Base-by-base conservation (phyloP, 2,888 invertebrate genomes). In the Trissolcus japonicus region DNA sequence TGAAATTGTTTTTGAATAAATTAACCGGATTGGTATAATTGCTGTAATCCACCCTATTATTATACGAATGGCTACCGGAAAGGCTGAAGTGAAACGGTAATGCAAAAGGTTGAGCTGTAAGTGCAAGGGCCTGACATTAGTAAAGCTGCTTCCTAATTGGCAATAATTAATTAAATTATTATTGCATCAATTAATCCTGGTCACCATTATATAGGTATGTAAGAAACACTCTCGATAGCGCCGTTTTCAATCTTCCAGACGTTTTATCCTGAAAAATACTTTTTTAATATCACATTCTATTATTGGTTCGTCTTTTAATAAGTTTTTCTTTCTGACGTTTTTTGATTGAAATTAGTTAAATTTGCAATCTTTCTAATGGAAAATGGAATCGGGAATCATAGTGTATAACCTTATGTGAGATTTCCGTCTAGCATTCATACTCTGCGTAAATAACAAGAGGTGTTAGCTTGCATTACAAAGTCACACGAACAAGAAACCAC, bases 141-240 rank as follows among this genome's bases (percentile, higher is more conserved):
- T 71, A 51, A 71, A 76, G 76, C 76, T 80, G 77, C 79, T 80
- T 74, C 67, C 80, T 80, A 82, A 83, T 82, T 81, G 80, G 43
- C n/a, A 19, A 67, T 57, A 81, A 84, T 83, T 81, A 83, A 84
- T 84, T 81, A 80, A 60, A 71, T 60, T 79, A 82, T 83, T 82
- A 82, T 83, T 81, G 80, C 66, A 51, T 17, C 75, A 72, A 83
- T 85, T 83, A 81, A 83, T 84, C 80, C 78, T 69, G 80, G 82
- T 78, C 79, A 43, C 54, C 13, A 40, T 35, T 61, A 48, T 69
- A n/a, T n/a, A n/a, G n/a, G n/a, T n/a, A 46, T 56, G 62, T 57
- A 21, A 51, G 16, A 16, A 25, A 46, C 11, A 16, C 2, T 46
- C 7, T 46, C 46, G 9, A 43, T 43, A 11, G n/a, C 11, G 46